A percentile compares a stretch with the other conserved stretches of the same genome.
phyloP scores from a whole-genome alignment of 2,113 vertebrate genomes.

The Gavialis gangeticus region DNA sequence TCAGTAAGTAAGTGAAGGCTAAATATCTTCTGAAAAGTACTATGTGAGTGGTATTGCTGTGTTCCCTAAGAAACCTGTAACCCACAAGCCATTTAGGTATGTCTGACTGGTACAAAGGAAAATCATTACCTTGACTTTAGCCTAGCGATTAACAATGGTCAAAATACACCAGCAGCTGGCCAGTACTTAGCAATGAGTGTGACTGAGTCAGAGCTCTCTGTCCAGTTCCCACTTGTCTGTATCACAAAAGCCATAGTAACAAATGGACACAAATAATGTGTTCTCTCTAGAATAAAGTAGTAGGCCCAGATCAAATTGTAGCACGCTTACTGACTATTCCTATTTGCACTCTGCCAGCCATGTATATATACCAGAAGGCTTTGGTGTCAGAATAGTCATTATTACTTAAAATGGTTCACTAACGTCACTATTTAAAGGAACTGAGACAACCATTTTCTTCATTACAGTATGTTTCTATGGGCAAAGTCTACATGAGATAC shows the following conservation, averaged over 20 bases:
- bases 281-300: neutral
- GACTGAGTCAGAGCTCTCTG: neutral
- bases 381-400: neutral
- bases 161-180: conserved; percentile 20
- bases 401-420: neutral
- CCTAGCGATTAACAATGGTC: conserved; percentile 6
- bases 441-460: neutral
- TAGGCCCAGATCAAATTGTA: neutral
- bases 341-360: neutral
- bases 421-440: neutral
- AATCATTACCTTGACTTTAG: conserved; percentile 5
- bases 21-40: neutral
- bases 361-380: neutral
- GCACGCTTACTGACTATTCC: neutral
- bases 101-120: neutral
- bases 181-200: conserved; percentile 15
- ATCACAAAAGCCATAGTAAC: rapidly evolving
- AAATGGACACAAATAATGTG: neutral
- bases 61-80: neutral
- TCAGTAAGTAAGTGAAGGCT: neutral
- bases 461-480: neutral
- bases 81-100: neutral
- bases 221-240: neutral
- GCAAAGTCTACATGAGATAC: no score
- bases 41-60: neutral